Evolutionary conservation across 30 jellyfish, hydroid and myxozoan genomes (phyloP).

Genomic region (Hydra vulgaris): DNA sequence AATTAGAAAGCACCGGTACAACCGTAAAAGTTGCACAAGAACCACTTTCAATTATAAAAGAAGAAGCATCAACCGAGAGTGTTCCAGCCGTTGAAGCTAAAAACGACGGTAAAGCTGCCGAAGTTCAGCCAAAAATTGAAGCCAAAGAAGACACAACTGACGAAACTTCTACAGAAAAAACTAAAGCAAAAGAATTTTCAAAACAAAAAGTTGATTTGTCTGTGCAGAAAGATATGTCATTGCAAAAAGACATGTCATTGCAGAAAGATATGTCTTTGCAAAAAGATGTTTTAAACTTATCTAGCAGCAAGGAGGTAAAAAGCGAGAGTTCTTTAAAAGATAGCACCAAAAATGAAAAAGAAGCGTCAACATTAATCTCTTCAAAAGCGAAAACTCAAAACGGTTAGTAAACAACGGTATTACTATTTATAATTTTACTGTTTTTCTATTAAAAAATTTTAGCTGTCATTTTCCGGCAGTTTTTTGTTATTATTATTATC

Average conservation of each 20-base stretch:
- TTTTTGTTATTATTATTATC: no score
- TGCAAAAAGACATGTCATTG: neutral
- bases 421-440: neutral
- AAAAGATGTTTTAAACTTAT: neutral
- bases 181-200: neutral
- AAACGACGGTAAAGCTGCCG: constrained; percentile 10
- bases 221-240: neutral
- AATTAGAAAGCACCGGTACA: neutral
- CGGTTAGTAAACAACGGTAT: neutral
- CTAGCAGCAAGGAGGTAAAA: neutral
- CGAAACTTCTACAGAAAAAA: neutral
- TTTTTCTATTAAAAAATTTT: no score
- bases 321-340: neutral
- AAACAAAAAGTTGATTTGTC: neutral
- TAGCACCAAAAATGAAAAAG: neutral
- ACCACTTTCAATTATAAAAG: neutral
- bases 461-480: no score
- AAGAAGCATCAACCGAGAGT: neutral
- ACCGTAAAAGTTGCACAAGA: neutral
- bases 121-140: neutral
- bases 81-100: constrained; percentile 10
- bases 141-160: constrained; percentile 14
- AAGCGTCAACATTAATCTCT: neutral
- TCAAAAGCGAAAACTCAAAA: neutral
- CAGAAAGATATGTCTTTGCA: neutral